Evolutionary conservation across 2,113 vertebrate genomes (phyloP).

Genomic region (Chaetodon auriga): DNA sequence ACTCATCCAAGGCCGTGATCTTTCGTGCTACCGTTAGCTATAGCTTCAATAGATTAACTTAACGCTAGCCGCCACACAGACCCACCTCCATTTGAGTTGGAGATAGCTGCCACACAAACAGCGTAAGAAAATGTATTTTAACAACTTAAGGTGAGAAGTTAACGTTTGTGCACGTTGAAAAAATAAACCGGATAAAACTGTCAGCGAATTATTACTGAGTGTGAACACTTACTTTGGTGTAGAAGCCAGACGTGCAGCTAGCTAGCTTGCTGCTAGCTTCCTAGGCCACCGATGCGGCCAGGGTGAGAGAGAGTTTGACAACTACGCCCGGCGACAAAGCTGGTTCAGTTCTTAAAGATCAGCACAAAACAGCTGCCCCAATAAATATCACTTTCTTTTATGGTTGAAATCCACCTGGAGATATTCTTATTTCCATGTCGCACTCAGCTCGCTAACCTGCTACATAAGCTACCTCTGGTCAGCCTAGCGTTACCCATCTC

Average conservation of each 20-base stretch:
- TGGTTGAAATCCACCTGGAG: not conserved
- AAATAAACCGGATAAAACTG: not conserved
- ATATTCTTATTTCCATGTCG: constrained; percentile 16
- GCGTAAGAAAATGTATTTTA: not conserved
- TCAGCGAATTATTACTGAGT: not conserved
- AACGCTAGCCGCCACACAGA: constrained; percentile 33
- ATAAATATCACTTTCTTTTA: not conserved
- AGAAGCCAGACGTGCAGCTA: constrained; percentile 51
- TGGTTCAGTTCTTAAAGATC: not conserved
- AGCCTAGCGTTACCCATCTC: constrained; percentile 52
- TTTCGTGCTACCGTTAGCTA: constrained; percentile 40
- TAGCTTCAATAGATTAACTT: constrained; percentile 56
- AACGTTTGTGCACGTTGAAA: not conserved
- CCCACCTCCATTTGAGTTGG: not conserved
- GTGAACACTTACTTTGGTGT: constrained; percentile 63
- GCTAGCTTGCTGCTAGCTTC: constrained; percentile 61
- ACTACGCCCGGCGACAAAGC: constrained; percentile 8
- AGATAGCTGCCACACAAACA: not conserved
- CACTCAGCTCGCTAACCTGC: constrained; percentile 26
- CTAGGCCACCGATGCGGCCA: constrained; percentile 66
- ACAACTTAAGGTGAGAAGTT: fast-evolving
- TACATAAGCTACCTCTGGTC: constrained; percentile 17
- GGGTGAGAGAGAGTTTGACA: constrained; percentile 43
- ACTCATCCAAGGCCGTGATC: constrained; percentile 43
- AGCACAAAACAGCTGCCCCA: not conserved